Evolutionary conservation across 2,888 invertebrate species (phyloP).

Genomic region (Ariolimax columbianus): DNA sequence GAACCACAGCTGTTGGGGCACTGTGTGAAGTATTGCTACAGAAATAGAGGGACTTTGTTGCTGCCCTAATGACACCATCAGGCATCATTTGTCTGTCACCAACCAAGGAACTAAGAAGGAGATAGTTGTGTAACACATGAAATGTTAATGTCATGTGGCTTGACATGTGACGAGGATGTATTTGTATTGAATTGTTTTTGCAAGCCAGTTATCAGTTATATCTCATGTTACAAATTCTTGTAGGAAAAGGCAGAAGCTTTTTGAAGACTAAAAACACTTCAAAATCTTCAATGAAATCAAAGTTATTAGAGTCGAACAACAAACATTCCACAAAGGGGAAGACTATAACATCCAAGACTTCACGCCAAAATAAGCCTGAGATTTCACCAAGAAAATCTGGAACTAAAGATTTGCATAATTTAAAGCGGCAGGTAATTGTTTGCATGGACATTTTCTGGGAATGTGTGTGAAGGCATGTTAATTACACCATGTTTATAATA

Average conservation of each 20-base stretch:
- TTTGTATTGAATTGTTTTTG: background rate
- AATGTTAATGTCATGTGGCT: no score
- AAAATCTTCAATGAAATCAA: slow-evolving; percentile 52
- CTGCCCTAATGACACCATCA: no score
- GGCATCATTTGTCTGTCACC: no score
- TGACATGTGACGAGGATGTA: no score
- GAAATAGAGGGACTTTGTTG: no score
- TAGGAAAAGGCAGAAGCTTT: slow-evolving; percentile 65
- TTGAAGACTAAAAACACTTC: slow-evolving; percentile 65
- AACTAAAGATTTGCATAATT: slow-evolving; percentile 22
- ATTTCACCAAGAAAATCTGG: slow-evolving; percentile 12
- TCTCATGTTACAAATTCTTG: background rate
- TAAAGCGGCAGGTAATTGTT: slow-evolving; percentile 39
- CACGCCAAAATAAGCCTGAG: background rate
- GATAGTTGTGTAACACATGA: no score
- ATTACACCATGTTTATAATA: no score
- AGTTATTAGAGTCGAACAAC: slow-evolving; percentile 20
- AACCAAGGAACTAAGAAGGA: no score
- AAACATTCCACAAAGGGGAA: slow-evolving; percentile 35
- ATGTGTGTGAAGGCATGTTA: background rate
- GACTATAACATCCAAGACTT: background rate
- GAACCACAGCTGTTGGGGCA: no score
- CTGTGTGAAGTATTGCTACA: no score
- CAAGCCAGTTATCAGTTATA: background rate
- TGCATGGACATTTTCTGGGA: background rate